phyloP scores from a whole-genome alignment of 2,113 vertebrate genomes.

The Clupea harengus region DNA sequence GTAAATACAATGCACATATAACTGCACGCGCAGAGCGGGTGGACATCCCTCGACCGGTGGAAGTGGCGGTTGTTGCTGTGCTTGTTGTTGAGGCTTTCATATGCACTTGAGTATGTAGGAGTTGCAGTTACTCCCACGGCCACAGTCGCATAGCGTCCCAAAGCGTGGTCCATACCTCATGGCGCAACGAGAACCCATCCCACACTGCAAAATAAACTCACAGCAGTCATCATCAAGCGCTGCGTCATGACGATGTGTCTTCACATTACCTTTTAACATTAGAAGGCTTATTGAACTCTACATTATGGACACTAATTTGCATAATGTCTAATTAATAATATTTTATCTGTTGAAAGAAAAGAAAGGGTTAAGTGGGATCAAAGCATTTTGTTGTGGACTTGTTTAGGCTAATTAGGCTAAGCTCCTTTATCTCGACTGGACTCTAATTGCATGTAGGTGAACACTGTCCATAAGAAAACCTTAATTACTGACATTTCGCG shows the following conservation, averaged over 20 bases:
- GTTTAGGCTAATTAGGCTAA: background rate
- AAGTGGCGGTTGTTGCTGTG: background rate
- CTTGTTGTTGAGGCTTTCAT: conserved; percentile 43
- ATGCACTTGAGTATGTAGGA: conserved; percentile 78
- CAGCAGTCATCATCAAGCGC: background rate
- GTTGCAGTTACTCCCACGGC: conserved; percentile 72
- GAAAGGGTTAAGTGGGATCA: no score
- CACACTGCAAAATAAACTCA: conserved; percentile 26
- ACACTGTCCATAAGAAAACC: background rate
- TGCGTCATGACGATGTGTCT: background rate
- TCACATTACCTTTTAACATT: no score
- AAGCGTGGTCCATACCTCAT: conserved; percentile 75
- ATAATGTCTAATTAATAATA: no score
- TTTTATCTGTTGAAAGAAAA: no score
- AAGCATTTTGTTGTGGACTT: background rate
- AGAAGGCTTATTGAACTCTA: no score
- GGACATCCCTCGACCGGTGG: background rate
- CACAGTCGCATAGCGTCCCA: conserved; percentile 78
- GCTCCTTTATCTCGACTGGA: background rate
- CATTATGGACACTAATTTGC: no score
- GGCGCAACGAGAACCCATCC: conserved; percentile 69
- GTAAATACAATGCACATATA: background rate
- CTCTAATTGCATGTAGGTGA: background rate
- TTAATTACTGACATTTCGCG: background rate
- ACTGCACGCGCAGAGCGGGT: background rate